Evolutionary conservation across 1,140 invertebrate genomes (phyloP), one percentile per base, ranked within the genome.

Genomic region (Heterodera carotae): DNA sequence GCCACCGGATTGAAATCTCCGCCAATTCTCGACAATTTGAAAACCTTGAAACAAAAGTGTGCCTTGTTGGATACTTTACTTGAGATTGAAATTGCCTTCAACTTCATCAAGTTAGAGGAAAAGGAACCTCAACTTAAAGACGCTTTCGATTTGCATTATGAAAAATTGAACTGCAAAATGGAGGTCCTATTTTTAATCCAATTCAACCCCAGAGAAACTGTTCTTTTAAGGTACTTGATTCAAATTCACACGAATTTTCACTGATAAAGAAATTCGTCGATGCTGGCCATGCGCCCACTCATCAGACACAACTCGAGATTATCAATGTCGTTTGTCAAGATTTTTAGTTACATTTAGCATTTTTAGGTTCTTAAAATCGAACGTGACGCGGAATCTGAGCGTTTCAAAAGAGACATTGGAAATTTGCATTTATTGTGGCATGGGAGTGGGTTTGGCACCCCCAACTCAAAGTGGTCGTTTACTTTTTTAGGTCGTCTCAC

Each of bases 401-500:
- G 93, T 6, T 96, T 90, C 88, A 93, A 93, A 85, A 92, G 92
- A 15, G 66, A 80, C 36, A 39, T 87, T 91, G 92, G 68, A 92
- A 94, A 85, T 87, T 91, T 92, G 68, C 92, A 94, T 85, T 89
- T 99, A 22, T 89, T 98, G 34, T 99, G 96, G 96, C 97, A 99
- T 88, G 96, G 96, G 5, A 56, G 48, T 56, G 48, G 22, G 48
- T 56, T 53, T 66, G 62, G n/a, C n/a, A n/a, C n/a, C n/a, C n/a
- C n/a, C n/a, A n/a, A n/a, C n/a, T n/a, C n/a, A n/a, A n/a, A n/a
- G n/a, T n/a, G n/a, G n/a, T n/a, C n/a, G n/a, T n/a, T n/a, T n/a
- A n/a, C n/a, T n/a, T n/a, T 31, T 43, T 68, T 27, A 68, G 53
- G 76, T 18, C 91, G 96, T 71, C 89, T 92, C 8, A 96, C 95